Evolutionary conservation across 2,888 invertebrate species (phyloP), one percentile per base, ranked within the genome.

Genomic region (Xanthorhoe designata): DNA sequence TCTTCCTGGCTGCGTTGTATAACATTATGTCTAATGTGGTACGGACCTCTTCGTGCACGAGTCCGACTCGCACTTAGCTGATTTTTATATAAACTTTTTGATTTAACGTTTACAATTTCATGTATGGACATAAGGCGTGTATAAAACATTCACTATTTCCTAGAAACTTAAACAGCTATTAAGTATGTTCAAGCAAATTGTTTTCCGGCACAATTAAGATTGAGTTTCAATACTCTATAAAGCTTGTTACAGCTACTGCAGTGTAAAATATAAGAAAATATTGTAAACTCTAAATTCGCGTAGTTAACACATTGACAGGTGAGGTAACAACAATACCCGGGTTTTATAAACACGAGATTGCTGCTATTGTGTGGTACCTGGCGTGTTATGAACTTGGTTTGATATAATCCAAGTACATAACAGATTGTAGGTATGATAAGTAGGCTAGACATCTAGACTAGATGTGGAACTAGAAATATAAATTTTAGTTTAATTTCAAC

Each of bases 131-230:
- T 17, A 13, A 47, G 17, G 42, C n/a, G 13, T 0, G 47, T 13
- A 87, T 89, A 87, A 87, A 85, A 77, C 42, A 85, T 70, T 75
- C 77, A 72, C 73, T 72, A 72, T 77, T 79, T 80, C 79, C 79
- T 79, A 87, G 87, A 86, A 84, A 77, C 73, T 75, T 87, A 86
- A 87, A 82, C 75, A 70, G 70, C 78, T 75, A 80, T 79, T 81
- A 81, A 74, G 78, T 80, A 59, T 52, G 78, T 85, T 83, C 78
- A 78, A 77, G 88, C 79, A 88, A 90, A 91, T 88, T 86, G 88
- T 89, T 91, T 91, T 89, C 91, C 89, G 87, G 85, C 83, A 86
- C 83, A 81, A 88, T 89, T 89, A 86, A 89, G 88, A 90, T 91
- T 90, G 86, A 83, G 82, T 90, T 91, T 89, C 87, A 88, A 90